These are phyloP conservation scores for Papilio demoleus DNA, from an alignment of 2,888 invertebrate species.

Conservation along the genomic window DNA sequence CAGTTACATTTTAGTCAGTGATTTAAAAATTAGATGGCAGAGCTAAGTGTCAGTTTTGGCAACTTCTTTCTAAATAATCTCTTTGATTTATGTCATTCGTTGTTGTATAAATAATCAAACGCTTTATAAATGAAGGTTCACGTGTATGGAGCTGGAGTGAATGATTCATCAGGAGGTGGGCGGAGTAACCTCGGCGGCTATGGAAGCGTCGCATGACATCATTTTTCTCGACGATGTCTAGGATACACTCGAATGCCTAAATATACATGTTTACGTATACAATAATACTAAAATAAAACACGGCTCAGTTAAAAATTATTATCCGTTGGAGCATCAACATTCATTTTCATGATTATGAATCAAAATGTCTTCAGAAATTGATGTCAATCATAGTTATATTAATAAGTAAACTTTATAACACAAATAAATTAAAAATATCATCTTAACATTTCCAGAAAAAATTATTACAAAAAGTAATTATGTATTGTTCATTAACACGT, in stretches of 20 bases:
- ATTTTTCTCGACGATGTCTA: slow-evolving; percentile 37
- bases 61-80: slow-evolving; percentile 17
- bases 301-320: slow-evolving; percentile 10
- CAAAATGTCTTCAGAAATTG: background rate
- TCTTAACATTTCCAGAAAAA: too few species aligned
- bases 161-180: slow-evolving; percentile 39
- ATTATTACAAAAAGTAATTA: too few species aligned
- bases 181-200: slow-evolving; percentile 37
- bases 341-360: background rate
- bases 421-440: too few species aligned
- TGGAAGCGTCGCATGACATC: slow-evolving; percentile 40
- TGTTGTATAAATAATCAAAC: slow-evolving; percentile 1
- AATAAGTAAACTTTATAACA: background rate
- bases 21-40: background rate
- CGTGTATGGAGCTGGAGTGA: slow-evolving; percentile 24
- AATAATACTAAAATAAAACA: slow-evolving; percentile 33
- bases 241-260: slow-evolving; percentile 35
- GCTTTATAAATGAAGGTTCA: slow-evolving; percentile 28
- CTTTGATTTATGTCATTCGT: background rate
- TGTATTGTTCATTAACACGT: too few species aligned
- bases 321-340: background rate
- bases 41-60: background rate
- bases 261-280: slow-evolving; percentile 33
- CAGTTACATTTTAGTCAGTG: background rate
- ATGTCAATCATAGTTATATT: background rate